Percentiles rank a stretch among this genome's conserved stretches.
Conservation (phyloP, 2,888 invertebrate genomes). For the Cataglyphis livida region DNA sequence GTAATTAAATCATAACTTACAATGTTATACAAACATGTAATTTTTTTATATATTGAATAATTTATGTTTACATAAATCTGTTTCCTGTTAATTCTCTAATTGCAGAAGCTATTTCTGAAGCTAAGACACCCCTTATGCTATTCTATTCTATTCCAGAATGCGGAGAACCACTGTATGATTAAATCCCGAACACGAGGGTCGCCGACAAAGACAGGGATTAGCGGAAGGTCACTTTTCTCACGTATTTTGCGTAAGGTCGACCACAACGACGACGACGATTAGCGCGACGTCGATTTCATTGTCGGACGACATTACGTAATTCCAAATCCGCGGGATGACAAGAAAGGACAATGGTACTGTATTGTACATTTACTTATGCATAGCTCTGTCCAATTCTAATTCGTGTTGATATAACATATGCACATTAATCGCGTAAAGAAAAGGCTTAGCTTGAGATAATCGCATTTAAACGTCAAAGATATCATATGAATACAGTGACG, state of each 20-base stretch:
- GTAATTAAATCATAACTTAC: not conserved
- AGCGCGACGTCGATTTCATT: conserved; percentile 43
- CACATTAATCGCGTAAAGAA: not conserved
- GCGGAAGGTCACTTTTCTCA: conserved; percentile 51
- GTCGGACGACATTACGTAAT: conserved; percentile 31
- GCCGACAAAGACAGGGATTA: conserved; percentile 55
- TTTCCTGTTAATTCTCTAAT: not conserved
- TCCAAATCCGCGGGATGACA: not conserved
- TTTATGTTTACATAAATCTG: not conserved
- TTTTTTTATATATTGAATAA: not conserved
- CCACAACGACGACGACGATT: conserved; percentile 28
- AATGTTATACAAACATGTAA: not conserved
- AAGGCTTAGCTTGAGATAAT: not conserved
- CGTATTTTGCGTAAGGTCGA: conserved; percentile 41
- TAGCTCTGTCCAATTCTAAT: conserved; percentile 31
- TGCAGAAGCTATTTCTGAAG: conserved; percentile 1
- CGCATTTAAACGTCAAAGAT: not conserved
- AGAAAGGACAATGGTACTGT: conserved; percentile 1
- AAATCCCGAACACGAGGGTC: conserved; percentile 62
- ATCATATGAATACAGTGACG: not conserved
- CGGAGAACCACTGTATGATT: conserved; percentile 43
- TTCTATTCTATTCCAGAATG: conserved; percentile 1
- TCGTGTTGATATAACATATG: not conserved
- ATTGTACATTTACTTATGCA: conserved; percentile 7
- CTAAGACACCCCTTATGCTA: not conserved